These are phyloP conservation scores for Muschampia plurimacula DNA, from an alignment of 2,888 invertebrate species.

Conservation along the genomic window DNA sequence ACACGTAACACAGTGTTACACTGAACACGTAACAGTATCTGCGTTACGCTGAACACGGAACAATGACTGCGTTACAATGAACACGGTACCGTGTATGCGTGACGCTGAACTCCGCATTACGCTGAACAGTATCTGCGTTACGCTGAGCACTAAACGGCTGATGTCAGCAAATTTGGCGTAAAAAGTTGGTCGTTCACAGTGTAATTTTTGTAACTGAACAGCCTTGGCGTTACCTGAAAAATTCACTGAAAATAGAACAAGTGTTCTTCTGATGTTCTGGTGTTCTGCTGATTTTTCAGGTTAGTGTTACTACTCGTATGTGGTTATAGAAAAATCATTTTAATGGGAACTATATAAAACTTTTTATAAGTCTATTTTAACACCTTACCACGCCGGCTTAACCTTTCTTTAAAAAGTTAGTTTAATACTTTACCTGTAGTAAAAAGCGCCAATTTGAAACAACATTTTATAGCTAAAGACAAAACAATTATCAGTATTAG, in stretches of 20 bases:
- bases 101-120: not conserved
- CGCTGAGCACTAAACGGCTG: constrained; percentile 15
- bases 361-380: no score
- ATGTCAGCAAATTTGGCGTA: constrained; percentile 23
- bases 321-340: no score
- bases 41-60: not conserved
- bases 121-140: constrained; percentile 1
- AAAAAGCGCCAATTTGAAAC: no score
- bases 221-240: constrained; percentile 17
- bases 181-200: not conserved
- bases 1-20: not conserved
- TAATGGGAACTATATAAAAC: no score
- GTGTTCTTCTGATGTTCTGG: not conserved
- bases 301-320: no score
- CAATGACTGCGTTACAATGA: not conserved
- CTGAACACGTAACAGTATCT: not conserved
- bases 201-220: constrained; percentile 1
- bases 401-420: not conserved
- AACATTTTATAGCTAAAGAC: not conserved
- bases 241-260: not conserved
- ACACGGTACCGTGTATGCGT: not conserved
- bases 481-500: not conserved
- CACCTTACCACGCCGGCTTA: no score
- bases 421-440: not conserved
- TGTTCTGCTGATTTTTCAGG: no score